phyloP scores from a whole-genome alignment of 2,888 invertebrate genomes.

The Polietes domitor region DNA sequence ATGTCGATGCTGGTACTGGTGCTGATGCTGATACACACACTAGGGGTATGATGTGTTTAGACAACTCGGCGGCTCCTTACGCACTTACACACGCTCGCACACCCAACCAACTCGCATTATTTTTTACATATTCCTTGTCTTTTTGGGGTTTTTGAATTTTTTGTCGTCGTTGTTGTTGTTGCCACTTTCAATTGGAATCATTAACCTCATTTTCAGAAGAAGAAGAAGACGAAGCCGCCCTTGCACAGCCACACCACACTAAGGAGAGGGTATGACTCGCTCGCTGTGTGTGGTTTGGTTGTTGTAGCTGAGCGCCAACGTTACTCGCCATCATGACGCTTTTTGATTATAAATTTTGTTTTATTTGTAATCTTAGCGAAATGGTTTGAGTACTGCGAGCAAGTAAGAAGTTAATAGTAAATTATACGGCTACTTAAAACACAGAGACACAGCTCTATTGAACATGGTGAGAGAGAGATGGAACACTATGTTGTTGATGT shows the following conservation, averaged over 20 bases:
- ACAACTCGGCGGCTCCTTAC: conserved; percentile 61
- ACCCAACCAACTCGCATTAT: conserved; percentile 14
- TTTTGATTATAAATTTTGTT: conserved; percentile 60
- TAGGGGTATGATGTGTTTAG: conserved; percentile 59
- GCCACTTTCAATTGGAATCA: conserved; percentile 23
- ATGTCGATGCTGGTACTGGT: conserved; percentile 11
- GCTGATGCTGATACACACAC: background rate
- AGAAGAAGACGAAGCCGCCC: too few relatives aligned
- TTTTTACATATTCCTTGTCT: conserved; percentile 3
- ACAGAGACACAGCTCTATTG: background rate
- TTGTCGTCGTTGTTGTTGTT: background rate
- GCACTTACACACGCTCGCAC: conserved; percentile 5
- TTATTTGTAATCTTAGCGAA: conserved; percentile 19
- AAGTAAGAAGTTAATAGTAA: conserved; percentile 22
- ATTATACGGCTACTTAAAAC: conserved; percentile 27
- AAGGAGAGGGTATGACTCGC: too few relatives aligned
- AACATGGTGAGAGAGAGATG: too few relatives aligned
- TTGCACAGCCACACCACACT: too few relatives aligned
- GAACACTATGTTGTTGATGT: too few relatives aligned
- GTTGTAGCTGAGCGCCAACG: conserved; percentile 55
- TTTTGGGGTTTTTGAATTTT: background rate
- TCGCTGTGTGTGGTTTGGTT: background rate
- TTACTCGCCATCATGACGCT: conserved; percentile 68
- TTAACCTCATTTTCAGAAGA: conserved; percentile 49
- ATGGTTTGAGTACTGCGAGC: background rate